Base-by-base conservation (phyloP, 2,888 invertebrate genomes). In the Acrocyrtus sp. region DNA sequence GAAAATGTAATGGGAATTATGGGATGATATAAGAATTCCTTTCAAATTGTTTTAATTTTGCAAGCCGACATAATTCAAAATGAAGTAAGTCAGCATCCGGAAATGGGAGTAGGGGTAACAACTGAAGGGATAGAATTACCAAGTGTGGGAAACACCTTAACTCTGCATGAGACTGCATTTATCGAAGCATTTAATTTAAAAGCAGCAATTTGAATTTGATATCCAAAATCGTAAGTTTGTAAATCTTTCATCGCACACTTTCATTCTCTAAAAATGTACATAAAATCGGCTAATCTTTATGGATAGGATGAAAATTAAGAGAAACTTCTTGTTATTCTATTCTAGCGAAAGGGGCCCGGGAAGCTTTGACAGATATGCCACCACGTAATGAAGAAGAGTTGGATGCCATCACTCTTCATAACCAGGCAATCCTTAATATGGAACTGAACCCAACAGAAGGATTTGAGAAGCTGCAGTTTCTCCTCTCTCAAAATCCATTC, bases 131-230 rank as follows among this genome's bases (percentile, higher is more conserved):
- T 93, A 53, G 92, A 93, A 85, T 93, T 96, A 0, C 90, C 97
- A 76, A 97, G 97, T 83, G 98, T 99, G 39, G 98, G 98, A 0
- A 98, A 98, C 84, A 95, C 96, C 0, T 86, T 95, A 69, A 93
- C 93, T 0, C 87, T 99, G 70, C 97, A 98, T 82, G 92, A 98
- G 84, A 98, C 98, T 3, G 96, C 97, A 21, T 88, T 99, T 2
- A 95, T 99, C 12, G 99, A 99, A 86, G 98, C 98, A 0, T 96
- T 98, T 83, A 99, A 99, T 86, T 87, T 99, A 22, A 98, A 98
- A 87, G 97, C 98, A 10, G 98, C 98, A 3, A n/a, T 96, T 99
- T 81, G 98, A 98, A 85, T 99, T 95, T 85, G 95, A 96, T 84
- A 88, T 93, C 58, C 93, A 92, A 84, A 94, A 95, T 84, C 87